Conservation (phyloP, 2,113 vertebrate genomes). For the Leptobrachium leishanense region DNA sequence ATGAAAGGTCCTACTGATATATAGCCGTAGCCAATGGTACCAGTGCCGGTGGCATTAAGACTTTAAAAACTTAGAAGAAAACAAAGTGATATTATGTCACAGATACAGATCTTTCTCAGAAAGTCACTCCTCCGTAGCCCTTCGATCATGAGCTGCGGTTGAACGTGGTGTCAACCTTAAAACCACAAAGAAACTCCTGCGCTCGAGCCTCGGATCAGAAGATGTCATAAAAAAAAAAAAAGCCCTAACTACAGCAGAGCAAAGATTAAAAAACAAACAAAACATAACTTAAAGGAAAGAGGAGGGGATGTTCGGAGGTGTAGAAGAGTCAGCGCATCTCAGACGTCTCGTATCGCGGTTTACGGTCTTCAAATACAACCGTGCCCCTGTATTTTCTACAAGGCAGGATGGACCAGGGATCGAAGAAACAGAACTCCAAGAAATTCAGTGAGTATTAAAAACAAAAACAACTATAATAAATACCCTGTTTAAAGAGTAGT, state of each 20-base stretch:
- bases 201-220: neutral
- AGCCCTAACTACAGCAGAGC: neutral
- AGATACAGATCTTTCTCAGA: conserved; percentile 12
- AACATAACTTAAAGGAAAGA: neutral
- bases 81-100: neutral
- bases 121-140: neutral
- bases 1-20: too few relatives aligned
- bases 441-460: conserved; percentile 72
- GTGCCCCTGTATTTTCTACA: accelerated
- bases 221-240: neutral
- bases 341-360: neutral
- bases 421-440: conserved; percentile 62
- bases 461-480: neutral
- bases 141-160: conserved; percentile 18
- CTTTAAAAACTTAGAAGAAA: neutral
- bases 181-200: neutral
- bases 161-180: neutral
- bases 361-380: neutral
- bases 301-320: neutral
- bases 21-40: too few relatives aligned
- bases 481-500: too few relatives aligned
- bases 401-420: conserved; percentile 58
- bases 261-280: neutral
- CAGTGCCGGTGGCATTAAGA: neutral
- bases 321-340: neutral